Percentiles rank a stretch among this genome's conserved stretches.
Evolutionary conservation across 2,888 invertebrate genomes (phyloP).

Genomic region (Acanthosepion esculentum): DNA sequence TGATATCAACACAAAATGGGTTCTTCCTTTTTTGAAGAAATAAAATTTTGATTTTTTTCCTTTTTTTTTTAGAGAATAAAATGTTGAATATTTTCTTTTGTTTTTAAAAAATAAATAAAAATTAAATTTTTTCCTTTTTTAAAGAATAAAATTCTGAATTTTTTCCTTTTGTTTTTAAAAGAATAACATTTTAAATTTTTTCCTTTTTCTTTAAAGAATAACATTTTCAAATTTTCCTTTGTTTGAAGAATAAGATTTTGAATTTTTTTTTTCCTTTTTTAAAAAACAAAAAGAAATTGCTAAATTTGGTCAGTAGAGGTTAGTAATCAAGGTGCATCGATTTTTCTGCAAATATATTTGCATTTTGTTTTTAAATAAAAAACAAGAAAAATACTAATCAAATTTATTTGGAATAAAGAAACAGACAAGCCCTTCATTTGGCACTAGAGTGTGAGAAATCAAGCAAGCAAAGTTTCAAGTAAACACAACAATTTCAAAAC

Average conservation of each 20-base stretch:
- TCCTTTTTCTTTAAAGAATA: not conserved
- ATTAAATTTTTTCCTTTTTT: too few relatives aligned
- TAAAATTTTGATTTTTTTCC: not conserved
- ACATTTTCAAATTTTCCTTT: not conserved
- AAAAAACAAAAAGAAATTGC: not conserved
- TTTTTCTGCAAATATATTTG: too few relatives aligned
- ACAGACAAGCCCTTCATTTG: too few relatives aligned
- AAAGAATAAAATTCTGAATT: too few relatives aligned
- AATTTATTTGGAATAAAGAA: too few relatives aligned
- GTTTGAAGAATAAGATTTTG: not conserved
- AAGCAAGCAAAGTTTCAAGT: too few relatives aligned
- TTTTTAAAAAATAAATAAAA: not conserved
- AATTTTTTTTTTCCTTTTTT: not conserved
- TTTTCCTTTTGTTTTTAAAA: not conserved
- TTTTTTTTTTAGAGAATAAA: not conserved
- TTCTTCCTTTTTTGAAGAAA: too few relatives aligned
- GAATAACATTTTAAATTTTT: not conserved
- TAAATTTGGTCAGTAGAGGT: not conserved
- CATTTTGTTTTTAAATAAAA: too few relatives aligned
- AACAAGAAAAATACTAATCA: too few relatives aligned
- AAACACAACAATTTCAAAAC: not conserved
- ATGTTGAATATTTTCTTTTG: not conserved
- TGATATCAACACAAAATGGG: not conserved
- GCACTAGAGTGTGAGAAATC: too few relatives aligned
- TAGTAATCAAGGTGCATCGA: not conserved